Base-by-base conservation (phyloP, 1,140 invertebrate species). In the Nilaparvata lugens region DNA sequence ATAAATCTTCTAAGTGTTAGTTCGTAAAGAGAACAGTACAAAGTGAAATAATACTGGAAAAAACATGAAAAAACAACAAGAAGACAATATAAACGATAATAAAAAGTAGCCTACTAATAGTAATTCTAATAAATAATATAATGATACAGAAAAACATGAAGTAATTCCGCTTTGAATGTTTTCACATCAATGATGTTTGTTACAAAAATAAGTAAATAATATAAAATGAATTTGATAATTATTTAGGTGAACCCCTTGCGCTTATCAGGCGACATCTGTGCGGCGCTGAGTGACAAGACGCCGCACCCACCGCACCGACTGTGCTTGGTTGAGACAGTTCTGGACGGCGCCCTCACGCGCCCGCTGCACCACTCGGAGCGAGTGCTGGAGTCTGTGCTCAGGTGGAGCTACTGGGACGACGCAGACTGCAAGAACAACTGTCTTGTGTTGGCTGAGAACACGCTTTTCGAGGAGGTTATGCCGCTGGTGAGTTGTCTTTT, bases 391-490 rank as follows among this genome's bases (percentile, higher is more conserved):
- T 78, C 81, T 3, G 81, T 82, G 0, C 74, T 84, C 5, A 78
- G 83, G 43, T 95, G 91, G 91, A 83, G 87, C 0, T 87, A 88
- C 63, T 95, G 91, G 91, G 84, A 89, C 45, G 82, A 88, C 52
- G 78, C 80, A 3, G 88, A 92, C 71, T 77, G 89, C 16, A 89
- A 87, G 71, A 81, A 91, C 65, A 93, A 92, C 68, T 83, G 85
- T 67, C 73, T 94, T 13, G 74, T 91, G n/a, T 72, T 93, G 6
- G 84, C 75, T 57, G 72, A 73, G 18, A 81, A 81, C 62, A 72
- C 69, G 4, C 43, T 82, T 1, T 79, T 79, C 61, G 75, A 74
- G 31, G 74, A 80, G 56, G 73, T 82, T 43, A 55, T 75, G 43
- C 74, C 75, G 42, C 67, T 79, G 66, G 79, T 80, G 68, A 74